Conservation (phyloP, 1,140 invertebrate species). For the Calycopis cecrops region DNA sequence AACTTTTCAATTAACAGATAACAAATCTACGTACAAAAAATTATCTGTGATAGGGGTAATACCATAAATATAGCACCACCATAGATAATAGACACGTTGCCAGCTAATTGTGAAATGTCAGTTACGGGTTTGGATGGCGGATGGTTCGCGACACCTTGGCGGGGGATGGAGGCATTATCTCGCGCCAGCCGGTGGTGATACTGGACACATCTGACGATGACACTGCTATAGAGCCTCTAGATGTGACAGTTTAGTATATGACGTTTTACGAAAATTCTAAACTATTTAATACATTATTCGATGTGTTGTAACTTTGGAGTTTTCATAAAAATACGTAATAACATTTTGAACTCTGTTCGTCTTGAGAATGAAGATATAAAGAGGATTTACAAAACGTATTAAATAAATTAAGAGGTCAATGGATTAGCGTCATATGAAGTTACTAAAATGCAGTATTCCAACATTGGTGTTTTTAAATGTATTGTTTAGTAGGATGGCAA, state of each 20-base stretch:
- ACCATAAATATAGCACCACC: constrained; percentile 5
- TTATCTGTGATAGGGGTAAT: constrained; percentile 2
- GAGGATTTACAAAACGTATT: no score
- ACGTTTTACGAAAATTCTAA: no score
- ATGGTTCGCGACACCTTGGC: constrained; percentile 1
- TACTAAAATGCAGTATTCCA: no score
- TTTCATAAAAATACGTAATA: no score
- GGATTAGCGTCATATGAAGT: no score
- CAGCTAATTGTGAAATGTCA: constrained; percentile 8
- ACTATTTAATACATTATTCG: no score
- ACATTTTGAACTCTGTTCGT: no score
- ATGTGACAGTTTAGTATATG: neutral
- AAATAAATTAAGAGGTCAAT: no score
- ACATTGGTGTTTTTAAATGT: no score
- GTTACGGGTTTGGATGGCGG: neutral
- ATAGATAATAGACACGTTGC: neutral
- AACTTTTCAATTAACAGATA: neutral
- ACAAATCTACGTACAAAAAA: neutral
- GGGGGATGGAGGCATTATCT: neutral
- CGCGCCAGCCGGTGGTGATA: constrained; percentile 1
- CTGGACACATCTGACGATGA: constrained; percentile 2
- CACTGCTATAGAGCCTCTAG: neutral
- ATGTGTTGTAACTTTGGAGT: no score
- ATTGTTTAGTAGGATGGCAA: no score
- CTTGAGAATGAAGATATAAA: no score